phyloP scores from a whole-genome alignment of 2,113 vertebrate species.

The Gobius niger region DNA sequence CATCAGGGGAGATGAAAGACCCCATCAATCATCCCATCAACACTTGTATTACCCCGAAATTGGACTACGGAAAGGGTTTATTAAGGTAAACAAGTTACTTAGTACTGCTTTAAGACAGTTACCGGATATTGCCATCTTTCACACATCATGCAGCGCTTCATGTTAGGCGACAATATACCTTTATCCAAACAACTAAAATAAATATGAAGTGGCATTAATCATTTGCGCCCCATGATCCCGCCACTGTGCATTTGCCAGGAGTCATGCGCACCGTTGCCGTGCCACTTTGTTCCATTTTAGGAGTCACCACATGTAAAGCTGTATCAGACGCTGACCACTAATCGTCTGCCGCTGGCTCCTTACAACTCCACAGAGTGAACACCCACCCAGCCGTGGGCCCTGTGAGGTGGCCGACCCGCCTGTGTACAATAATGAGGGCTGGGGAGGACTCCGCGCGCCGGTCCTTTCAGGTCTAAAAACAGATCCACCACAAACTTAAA shows the following conservation, averaged over 20 bases:
- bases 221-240: too few relatives aligned
- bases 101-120: too few relatives aligned
- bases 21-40: too few relatives aligned
- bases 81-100: too few relatives aligned
- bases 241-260: neutral
- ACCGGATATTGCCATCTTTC: too few relatives aligned
- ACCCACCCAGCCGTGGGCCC: constrained; percentile 47
- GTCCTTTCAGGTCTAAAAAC: constrained; percentile 57
- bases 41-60: too few relatives aligned
- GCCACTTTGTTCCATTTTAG: constrained; percentile 51
- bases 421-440: constrained; percentile 51
- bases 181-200: too few relatives aligned
- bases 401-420: constrained; percentile 42
- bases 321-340: constrained; percentile 62
- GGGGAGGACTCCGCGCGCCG: constrained; percentile 45
- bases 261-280: constrained; percentile 21
- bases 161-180: too few relatives aligned
- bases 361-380: constrained; percentile 49
- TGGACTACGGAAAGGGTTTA: too few relatives aligned
- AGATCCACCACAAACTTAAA: constrained; percentile 54
- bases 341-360: constrained; percentile 49
- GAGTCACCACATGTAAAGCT: constrained; percentile 60
- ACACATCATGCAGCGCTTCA: too few relatives aligned
- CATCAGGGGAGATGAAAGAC: too few relatives aligned
- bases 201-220: constrained; percentile 17